These are phyloP conservation scores for Hippoglossus hippoglossus DNA, from an alignment of 2,797 vertebrate genomes.

Conservation along the genomic window DNA sequence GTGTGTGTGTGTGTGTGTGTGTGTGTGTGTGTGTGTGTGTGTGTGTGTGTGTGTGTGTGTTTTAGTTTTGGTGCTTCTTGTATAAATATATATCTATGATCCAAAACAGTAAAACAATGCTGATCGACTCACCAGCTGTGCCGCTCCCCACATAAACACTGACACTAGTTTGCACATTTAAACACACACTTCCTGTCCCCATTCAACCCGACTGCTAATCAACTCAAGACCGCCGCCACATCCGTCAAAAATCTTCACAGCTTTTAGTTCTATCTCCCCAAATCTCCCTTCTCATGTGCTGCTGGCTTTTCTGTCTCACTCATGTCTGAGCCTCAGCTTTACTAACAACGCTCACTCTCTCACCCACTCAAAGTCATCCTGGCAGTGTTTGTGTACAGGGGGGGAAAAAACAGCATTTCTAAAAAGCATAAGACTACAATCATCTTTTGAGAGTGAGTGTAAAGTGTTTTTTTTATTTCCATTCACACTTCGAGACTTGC, in stretches of 20 bases:
- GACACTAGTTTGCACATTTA: constrained; percentile 29
- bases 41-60: background rate
- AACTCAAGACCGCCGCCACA: constrained; percentile 23
- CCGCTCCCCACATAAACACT: background rate
- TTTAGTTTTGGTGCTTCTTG: constrained; percentile 6
- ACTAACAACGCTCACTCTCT: constrained; percentile 60
- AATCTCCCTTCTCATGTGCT: constrained; percentile 52
- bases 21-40: too few species aligned
- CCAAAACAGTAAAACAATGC: too few species aligned
- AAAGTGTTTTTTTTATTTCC: constrained; percentile 32
- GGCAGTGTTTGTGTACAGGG: constrained; percentile 19
- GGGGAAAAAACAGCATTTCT: constrained; percentile 6
- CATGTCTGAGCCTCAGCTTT: constrained; percentile 57
- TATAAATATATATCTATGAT: constrained; percentile 1
- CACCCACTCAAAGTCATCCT: constrained; percentile 67
- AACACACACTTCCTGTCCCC: constrained; percentile 13
- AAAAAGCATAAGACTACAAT: constrained; percentile 42
- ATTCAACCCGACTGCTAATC: constrained; percentile 40
- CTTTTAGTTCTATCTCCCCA: constrained; percentile 40
- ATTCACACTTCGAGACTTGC: background rate
- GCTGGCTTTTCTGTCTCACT: constrained; percentile 57
- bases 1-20: too few species aligned
- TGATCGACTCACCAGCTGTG: too few species aligned
- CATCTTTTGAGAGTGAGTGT: constrained; percentile 33
- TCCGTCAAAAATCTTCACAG: constrained; percentile 44